These are phyloP conservation scores for Dinocampus coccinellae DNA, from an alignment of 2,888 invertebrate species.

Conservation along the genomic window DNA sequence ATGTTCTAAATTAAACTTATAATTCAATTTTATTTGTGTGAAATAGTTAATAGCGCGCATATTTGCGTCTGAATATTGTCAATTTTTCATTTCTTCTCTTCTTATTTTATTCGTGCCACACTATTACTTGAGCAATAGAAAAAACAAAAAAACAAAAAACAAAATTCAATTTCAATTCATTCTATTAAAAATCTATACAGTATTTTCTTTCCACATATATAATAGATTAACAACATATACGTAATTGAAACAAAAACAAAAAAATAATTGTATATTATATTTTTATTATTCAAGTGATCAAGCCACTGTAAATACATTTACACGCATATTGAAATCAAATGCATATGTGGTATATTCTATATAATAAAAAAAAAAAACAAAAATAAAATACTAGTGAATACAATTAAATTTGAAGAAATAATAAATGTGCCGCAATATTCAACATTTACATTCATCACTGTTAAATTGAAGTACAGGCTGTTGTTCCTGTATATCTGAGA, in stretches of 20 bases:
- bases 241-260: conserved; percentile 23
- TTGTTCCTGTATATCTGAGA: background rate
- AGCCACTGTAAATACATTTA: conserved; percentile 44
- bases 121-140: conserved; percentile 20
- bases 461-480: background rate
- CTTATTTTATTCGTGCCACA: conserved; percentile 12
- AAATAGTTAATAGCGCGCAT: background rate
- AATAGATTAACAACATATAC: conserved; percentile 9
- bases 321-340: conserved; percentile 28
- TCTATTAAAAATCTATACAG: conserved; percentile 27
- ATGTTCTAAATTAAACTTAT: conserved; percentile 4
- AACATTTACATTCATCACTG: background rate
- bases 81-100: background rate
- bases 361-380: background rate
- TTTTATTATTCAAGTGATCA: conserved; percentile 40
- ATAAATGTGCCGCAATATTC: conserved; percentile 27
- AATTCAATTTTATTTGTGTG: background rate
- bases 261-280: conserved; percentile 43
- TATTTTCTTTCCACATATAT: conserved; percentile 12
- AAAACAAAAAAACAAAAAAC: conserved; percentile 19
- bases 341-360: conserved; percentile 20
- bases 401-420: conserved; percentile 39
- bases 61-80: background rate
- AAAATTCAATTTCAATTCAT: conserved; percentile 29
- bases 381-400: conserved; percentile 2